Evolutionary conservation across 2,888 invertebrate species (phyloP).

Genomic region (Hedya salicella): DNA sequence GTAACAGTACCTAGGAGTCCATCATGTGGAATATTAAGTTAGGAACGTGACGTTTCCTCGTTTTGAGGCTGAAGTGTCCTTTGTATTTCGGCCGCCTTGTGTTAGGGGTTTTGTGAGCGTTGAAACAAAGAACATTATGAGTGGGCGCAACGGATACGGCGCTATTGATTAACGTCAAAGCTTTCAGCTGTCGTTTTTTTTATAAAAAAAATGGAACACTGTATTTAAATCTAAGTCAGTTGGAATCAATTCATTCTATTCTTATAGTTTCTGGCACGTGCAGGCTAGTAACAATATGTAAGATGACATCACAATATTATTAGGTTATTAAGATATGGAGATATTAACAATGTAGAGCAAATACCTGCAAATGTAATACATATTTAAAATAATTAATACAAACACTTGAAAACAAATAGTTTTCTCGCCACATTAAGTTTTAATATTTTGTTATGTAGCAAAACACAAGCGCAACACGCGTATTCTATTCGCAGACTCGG

Average conservation of each 20-base stretch:
- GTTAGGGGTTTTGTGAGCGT: not conserved
- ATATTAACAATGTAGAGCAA: too few relatives aligned
- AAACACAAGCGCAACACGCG: not conserved
- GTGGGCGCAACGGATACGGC: not conserved
- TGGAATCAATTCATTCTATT: too few relatives aligned
- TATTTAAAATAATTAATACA: too few relatives aligned
- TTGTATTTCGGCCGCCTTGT: constrained; percentile 5
- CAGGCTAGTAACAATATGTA: too few relatives aligned
- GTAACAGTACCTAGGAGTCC: constrained; percentile 14
- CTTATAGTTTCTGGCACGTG: too few relatives aligned
- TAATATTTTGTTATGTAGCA: not conserved
- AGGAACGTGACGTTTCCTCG: constrained; percentile 5
- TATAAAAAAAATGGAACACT: too few relatives aligned
- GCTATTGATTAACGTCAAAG: not conserved
- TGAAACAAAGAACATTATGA: constrained; percentile 11
- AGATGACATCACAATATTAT: too few relatives aligned
- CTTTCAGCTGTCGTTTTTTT: not conserved
- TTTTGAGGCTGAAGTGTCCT: constrained; percentile 9
- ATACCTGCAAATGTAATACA: too few relatives aligned
- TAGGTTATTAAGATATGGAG: too few relatives aligned
- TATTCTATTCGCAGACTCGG: constrained; percentile 11
- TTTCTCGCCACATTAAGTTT: not conserved
- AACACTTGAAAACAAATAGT: not conserved
- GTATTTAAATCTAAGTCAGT: too few relatives aligned
- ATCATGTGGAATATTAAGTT: constrained; percentile 21